phyloP scores from a whole-genome alignment of 2,888 invertebrate genomes.

The Lycaena phlaeas region DNA sequence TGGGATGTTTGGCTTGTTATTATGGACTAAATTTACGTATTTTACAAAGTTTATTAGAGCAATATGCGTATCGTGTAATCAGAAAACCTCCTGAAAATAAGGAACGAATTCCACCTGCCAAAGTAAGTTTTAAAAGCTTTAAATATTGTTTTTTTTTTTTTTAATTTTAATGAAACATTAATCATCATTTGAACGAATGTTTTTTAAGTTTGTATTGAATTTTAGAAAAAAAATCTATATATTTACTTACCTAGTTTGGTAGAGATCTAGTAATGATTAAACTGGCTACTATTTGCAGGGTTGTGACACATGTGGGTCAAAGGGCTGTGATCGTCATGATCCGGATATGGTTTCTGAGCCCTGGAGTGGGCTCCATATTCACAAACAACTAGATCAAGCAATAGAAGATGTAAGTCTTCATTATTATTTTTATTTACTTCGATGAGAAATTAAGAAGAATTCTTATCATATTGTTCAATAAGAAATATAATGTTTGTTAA shows the following conservation, averaged over 20 bases:
- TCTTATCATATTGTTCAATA: no score
- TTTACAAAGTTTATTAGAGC: constrained; percentile 44
- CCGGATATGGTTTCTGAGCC: constrained; percentile 65
- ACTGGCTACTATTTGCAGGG: constrained; percentile 39
- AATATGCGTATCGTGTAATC: constrained; percentile 51
- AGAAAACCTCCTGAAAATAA: constrained; percentile 29
- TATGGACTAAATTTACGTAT: constrained; percentile 48
- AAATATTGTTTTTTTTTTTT: no score
- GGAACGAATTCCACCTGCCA: constrained; percentile 28
- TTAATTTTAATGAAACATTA: no score
- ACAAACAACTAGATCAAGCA: constrained; percentile 80
- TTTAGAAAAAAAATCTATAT: no score
- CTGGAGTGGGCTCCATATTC: constrained; percentile 78
- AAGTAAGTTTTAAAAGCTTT: constrained; percentile 32
- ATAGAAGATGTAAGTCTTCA: constrained; percentile 83
- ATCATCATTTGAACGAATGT: no score
- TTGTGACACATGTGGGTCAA: constrained; percentile 75
- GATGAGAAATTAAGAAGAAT: no score
- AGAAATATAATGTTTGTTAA: no score
- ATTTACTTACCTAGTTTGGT: no score
- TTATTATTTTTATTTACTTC: no score
- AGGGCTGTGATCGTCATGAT: constrained; percentile 73
- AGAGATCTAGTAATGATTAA: no score
- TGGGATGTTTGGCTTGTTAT: constrained; percentile 69
- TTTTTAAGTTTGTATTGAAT: no score